Base-by-base conservation (phyloP, 2,113 vertebrate species). In the Ictalurus furcatus region DNA sequence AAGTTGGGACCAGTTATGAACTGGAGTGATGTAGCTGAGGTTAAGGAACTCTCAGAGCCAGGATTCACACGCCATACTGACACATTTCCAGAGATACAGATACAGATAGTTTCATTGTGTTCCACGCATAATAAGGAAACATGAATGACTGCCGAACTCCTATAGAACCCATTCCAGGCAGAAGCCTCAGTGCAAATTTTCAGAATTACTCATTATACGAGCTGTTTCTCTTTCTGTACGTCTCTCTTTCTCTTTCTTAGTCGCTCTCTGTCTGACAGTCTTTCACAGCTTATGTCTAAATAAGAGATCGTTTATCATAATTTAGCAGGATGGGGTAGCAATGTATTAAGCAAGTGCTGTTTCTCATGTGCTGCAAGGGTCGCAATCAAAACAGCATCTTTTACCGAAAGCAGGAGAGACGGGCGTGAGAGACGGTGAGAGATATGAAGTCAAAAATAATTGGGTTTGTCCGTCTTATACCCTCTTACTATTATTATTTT, bases 241-340 rank as follows among this genome's bases (percentile, higher is more conserved):
- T 71, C 86, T 88, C 37, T 34, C 4, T 78, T 2, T 88, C 37
- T 34, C 4, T 78, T 2, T 87, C 16, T 13, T 1, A 37, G n/a
- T 16, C 28, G 19, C 44, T 69, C 7, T 56, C 40, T 37, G 52
- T 76, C 34, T 86, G 30, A 59, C 52, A 59, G 54, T 28, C 14
- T 28, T 56, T 87, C 56, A 23, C 37, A 19, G 28, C 63, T 65
- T 52, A 61, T 56, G n/a, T 69, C 44, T 54, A 65, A 61, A 79
- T 52, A 56, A 30, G 25, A 56, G 56, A 48, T 76, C 25, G n/a
- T 88, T 88, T 84, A 58, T 88, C 34, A 25, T 84, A 65, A 84
- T 88, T 84, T 52, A 37, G 56, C 79, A 59, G 81, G 69, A n/a
- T 73, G 79, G 21, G 28, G 17, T 56, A 17, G 56, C 16, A 19